Base-by-base conservation (phyloP, 2,888 invertebrate genomes). In the Eupsilia transversa region DNA sequence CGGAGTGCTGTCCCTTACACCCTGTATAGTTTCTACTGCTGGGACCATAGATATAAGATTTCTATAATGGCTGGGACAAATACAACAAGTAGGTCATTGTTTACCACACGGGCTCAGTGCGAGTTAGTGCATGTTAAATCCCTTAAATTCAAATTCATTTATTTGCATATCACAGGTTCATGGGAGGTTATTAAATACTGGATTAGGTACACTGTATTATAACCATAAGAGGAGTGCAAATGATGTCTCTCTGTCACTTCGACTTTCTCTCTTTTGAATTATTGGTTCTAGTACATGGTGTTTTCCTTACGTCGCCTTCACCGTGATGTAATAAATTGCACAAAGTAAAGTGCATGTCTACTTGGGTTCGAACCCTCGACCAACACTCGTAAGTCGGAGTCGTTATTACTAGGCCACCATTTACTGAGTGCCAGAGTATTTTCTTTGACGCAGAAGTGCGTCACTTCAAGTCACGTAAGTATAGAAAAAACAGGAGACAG, bases 391-490 rank as follows among this genome's bases (percentile, higher is more conserved):
- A 57, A 59, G 23, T 57, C 33, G 6, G 49, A 60, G 4, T n/a
- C 3, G 17, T 60, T 38, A 2, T n/a, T n/a, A 12, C 17, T n/a
- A 61, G 27, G 41, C 67, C 10, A 41, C 17, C 10, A 20, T 14
- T 61, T 41, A 30, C 23, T 68, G 41, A 54, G 9, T 38, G n/a
- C 38, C n/a, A 41, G 20, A 41, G 33, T 38, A 63, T 68, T 57
- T 68, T 68, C 49, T 74, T 64, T 41, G 46, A n/a, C 41, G 10
- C 23, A 49, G 14, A 68, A 57, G 49, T 57, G n/a, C 52, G 63
- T 68, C 76, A 63, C 49, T 52, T 12, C 14, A 38, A 54, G 35
- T 60, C 60, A 60, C 52, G 43, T 52, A 63, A 9, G n/a, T 52
- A 12, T 2, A 38, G 41, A 30, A 64, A 77, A 54, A 60, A 78